Percentiles rank a stretch among this genome's conserved stretches.
phyloP scores from a whole-genome alignment of 2,888 invertebrate species.

The Nowickia ferox region DNA sequence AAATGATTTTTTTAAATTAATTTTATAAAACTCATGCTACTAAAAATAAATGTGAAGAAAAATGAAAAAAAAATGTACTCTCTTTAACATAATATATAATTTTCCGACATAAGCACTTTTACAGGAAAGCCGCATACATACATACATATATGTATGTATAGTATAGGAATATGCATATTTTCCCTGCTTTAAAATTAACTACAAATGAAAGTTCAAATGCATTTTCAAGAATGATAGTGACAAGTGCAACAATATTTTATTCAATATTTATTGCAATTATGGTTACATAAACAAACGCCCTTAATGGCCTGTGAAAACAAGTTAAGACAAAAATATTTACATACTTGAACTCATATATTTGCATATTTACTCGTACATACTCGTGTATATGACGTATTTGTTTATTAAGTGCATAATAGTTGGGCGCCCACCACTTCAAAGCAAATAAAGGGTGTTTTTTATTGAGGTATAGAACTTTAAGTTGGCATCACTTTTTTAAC shows the following conservation, averaged over 20 bases:
- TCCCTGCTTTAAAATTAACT: constrained; percentile 2
- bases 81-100: background rate
- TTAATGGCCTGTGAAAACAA: constrained; percentile 57
- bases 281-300: constrained; percentile 64
- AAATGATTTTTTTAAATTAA: no score
- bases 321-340: constrained; percentile 25
- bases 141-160: background rate
- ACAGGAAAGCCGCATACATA: background rate
- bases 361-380: no score
- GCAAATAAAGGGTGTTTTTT: no score
- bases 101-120: background rate
- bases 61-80: no score
- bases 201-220: constrained; percentile 8
- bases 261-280: constrained; percentile 51
- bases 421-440: constrained; percentile 62
- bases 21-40: no score
- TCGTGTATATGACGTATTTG: constrained; percentile 48
- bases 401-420: constrained; percentile 11
- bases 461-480: no score
- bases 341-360: constrained; percentile 29
- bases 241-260: constrained; percentile 54
- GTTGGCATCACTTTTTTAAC: no score
- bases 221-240: constrained; percentile 33
- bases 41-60: no score
- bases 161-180: background rate